Base-by-base conservation (phyloP, 2,113 vertebrate species). In the Podilymbus podiceps region DNA sequence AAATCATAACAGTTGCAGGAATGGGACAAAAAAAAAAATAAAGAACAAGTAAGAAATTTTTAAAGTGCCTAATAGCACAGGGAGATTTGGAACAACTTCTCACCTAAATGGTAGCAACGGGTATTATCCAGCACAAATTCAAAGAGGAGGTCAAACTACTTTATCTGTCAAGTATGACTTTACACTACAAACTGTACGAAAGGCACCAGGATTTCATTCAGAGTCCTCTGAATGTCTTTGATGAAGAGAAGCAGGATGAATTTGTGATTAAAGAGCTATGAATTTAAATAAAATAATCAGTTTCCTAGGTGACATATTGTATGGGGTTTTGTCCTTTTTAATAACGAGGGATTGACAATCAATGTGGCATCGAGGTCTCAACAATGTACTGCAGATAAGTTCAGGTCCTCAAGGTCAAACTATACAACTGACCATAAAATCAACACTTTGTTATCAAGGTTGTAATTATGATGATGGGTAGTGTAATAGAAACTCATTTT, bases 401-500 rank as follows among this genome's bases (percentile, higher is more conserved):
- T 21, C 35, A 15, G 4, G 12, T 85, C 84, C 53, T 93, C 74
- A 93, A 78, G 76, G 79, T 78, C 60, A 76, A 94, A 92, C 62
- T 90, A 52, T 47, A 77, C 17, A 96, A 72, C 35, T 94, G 88
- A 93, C 85, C 56, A 88, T 82, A 90, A 93, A 95, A 50, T 52
- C 24, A 95, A 71, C 46, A 88, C 49, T 77, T 66, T 52, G 30
- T 92, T 85, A 76, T 74, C 71, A 90, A 96, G 91, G 53, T 93
- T 91, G 33, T 77, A 96, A 96, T 94, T 42, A 20, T 69, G 53
- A 91, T 84, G 49, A 88, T 95, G 56, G 60, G 81, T 93, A 94
- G 88, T 75, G 55, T 83, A 95, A 95, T 18, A 83, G 60, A 58
- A 96, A 94, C 63, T 69, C 24, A 77, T 88, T 96, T 94, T 92